These are phyloP conservation scores for Apostichopus leukothele DNA, from an alignment of 53 echinoderm and acorn worm species.

Conservation along the genomic window DNA sequence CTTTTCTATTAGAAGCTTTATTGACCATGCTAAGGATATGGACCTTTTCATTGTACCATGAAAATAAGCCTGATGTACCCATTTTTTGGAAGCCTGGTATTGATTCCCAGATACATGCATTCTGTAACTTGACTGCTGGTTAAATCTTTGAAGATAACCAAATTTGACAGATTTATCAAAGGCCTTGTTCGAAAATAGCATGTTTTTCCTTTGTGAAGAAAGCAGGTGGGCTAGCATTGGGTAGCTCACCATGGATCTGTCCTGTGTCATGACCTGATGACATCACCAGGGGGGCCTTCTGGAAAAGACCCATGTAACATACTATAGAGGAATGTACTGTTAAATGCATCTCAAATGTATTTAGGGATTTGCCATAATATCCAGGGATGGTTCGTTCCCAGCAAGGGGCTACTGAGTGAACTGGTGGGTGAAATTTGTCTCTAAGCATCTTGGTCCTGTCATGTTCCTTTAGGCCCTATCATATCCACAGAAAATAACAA, in stretches of 20 bases:
- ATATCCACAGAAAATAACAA: conserved; percentile 11
- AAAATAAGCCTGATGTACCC: too few species aligned
- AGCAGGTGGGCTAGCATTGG: conserved; percentile 30
- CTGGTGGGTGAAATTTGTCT: neutral
- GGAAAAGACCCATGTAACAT: neutral
- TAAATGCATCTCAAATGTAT: neutral
- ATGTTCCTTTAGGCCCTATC: neutral
- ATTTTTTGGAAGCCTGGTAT: too few species aligned
- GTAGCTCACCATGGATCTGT: neutral
- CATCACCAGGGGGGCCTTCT: conserved; percentile 27
- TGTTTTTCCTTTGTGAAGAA: neutral
- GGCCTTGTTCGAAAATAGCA: neutral
- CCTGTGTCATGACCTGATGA: conserved; percentile 22
- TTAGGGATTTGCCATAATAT: neutral
- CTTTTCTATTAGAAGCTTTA: too few species aligned
- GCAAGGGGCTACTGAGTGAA: neutral
- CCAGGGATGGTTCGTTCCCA: neutral
- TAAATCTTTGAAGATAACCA: conserved; percentile 1
- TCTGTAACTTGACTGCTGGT: conserved; percentile 6
- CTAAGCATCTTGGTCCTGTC: neutral
- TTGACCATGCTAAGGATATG: too few species aligned
- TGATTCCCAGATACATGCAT: neutral
- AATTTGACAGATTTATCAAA: neutral
- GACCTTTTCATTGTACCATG: too few species aligned
- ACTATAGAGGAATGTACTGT: too few species aligned